phyloP scores from a whole-genome alignment of 2,113 vertebrate species.

The Perccottus glenii region DNA sequence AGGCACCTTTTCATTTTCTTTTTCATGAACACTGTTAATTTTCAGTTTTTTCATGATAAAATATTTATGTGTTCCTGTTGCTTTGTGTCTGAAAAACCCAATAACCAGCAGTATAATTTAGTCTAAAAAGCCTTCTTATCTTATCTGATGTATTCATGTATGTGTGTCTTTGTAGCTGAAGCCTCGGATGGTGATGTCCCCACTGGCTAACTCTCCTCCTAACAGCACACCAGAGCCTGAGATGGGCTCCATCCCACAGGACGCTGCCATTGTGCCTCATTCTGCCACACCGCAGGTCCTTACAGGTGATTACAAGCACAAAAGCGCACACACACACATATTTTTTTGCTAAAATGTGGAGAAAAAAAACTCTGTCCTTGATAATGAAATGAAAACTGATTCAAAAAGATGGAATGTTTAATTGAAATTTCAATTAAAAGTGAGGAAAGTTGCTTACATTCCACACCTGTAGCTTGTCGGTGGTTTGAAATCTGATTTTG shows the following conservation, averaged over 20 bases:
- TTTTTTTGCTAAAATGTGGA: no score
- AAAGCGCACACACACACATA: neutral
- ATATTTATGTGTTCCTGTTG: conserved; percentile 4
- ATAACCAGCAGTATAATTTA: neutral
- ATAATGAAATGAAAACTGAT: neutral
- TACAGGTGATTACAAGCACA: conserved; percentile 82
- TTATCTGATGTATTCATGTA: conserved; percentile 5
- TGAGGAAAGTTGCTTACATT: neutral
- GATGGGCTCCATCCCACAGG: conserved; percentile 92
- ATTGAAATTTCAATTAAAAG: neutral
- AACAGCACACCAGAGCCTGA: conserved; percentile 91
- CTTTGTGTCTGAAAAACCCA: conserved; percentile 1
- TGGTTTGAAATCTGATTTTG: neutral
- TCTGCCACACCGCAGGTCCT: conserved; percentile 86
- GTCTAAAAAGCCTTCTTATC: neutral
- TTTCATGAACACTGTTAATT: neutral
- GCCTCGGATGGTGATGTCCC: conserved; percentile 88
- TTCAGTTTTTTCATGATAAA: neutral
- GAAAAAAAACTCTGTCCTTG: neutral
- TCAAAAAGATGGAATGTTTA: neutral
- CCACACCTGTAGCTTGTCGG: neutral
- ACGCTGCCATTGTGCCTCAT: conserved; percentile 89
- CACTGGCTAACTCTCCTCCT: conserved; percentile 87
- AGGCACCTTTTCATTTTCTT: neutral
- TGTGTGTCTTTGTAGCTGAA: conserved; percentile 85